Conservation (phyloP, 2,888 invertebrate genomes). For the Eupelmus urozonus region DNA sequence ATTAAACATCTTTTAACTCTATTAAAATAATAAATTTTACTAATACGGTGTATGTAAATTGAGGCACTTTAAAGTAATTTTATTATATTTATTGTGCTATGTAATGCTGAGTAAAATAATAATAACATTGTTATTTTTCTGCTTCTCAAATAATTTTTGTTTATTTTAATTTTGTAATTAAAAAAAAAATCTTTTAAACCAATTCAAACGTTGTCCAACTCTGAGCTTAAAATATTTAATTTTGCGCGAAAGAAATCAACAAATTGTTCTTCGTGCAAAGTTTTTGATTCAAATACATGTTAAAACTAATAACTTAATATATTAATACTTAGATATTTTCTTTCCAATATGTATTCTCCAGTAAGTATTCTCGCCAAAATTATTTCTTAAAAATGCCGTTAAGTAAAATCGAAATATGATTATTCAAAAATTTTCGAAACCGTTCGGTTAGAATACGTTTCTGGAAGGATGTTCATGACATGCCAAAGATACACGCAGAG, state of each 20-base stretch:
- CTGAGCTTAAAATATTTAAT: conserved; percentile 26
- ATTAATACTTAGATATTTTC: conserved; percentile 26
- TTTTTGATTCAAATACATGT: conserved; percentile 23
- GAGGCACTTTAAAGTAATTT: too few species aligned
- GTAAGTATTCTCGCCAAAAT: too few species aligned
- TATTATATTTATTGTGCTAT: too few species aligned
- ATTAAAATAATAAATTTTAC: too few species aligned
- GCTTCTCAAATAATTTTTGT: too few species aligned
- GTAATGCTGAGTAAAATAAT: too few species aligned
- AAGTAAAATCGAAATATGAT: too few species aligned
- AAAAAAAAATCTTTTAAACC: not conserved
- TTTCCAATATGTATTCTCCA: conserved; percentile 23
- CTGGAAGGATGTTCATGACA: conserved; percentile 45
- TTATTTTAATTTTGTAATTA: too few species aligned
- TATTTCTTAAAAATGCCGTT: too few species aligned
- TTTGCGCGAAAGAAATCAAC: conserved; percentile 17
- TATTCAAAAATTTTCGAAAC: too few species aligned
- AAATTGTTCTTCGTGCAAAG: conserved; percentile 2
- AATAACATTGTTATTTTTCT: too few species aligned
- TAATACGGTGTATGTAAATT: not conserved
- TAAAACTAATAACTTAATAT: conserved; percentile 29
- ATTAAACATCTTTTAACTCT: not conserved
- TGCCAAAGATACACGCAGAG: conserved; percentile 57
- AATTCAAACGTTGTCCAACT: conserved; percentile 30
- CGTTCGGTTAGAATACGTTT: not conserved